Percentiles rank a stretch among this genome's conserved stretches.
Conservation (phyloP, 1,140 invertebrate genomes). For the Acromyrmex heyeri region DNA sequence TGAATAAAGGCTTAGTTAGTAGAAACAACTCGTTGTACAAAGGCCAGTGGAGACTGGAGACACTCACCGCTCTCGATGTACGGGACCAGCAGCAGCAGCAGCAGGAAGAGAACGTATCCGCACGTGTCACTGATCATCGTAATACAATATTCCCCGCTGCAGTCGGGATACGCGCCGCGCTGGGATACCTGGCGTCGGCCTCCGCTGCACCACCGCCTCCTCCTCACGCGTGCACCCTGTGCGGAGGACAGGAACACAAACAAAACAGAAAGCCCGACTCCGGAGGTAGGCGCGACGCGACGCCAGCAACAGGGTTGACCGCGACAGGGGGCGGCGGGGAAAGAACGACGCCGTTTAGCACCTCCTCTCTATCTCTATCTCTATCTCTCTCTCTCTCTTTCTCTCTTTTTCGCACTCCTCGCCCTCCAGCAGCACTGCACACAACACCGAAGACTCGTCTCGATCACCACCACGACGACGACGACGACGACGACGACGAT, state of each 20-base stretch:
- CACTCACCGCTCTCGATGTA: conserved; percentile 86
- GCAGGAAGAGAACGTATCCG: conserved; percentile 84
- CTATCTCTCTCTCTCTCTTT: background rate
- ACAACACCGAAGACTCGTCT: conserved; percentile 25
- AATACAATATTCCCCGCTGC: conserved; percentile 79
- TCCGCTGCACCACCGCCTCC: conserved; percentile 55
- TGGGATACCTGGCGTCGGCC: conserved; percentile 48
- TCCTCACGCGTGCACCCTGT: background rate
- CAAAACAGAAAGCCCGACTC: conserved; percentile 60
- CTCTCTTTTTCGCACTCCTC: background rate
- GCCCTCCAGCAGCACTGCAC: conserved; percentile 41
- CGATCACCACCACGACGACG: background rate
- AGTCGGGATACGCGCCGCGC: conserved; percentile 50
- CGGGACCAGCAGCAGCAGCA: conserved; percentile 85
- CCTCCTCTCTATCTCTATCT: background rate
- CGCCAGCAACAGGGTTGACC: conserved; percentile 43
- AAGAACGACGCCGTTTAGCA: conserved; percentile 17
- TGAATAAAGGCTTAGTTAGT: too few relatives aligned
- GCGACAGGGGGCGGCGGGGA: background rate
- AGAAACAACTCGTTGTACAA: too few relatives aligned
- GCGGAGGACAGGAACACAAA: conserved; percentile 46
- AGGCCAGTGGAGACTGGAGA: too few relatives aligned
- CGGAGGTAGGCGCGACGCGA: conserved; percentile 34
- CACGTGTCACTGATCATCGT: conserved; percentile 85
- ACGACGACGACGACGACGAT: too few relatives aligned